These are phyloP conservation scores for Sarcophaga caerulescens DNA, from an alignment of 2,888 invertebrate species.

Conservation along the genomic window DNA sequence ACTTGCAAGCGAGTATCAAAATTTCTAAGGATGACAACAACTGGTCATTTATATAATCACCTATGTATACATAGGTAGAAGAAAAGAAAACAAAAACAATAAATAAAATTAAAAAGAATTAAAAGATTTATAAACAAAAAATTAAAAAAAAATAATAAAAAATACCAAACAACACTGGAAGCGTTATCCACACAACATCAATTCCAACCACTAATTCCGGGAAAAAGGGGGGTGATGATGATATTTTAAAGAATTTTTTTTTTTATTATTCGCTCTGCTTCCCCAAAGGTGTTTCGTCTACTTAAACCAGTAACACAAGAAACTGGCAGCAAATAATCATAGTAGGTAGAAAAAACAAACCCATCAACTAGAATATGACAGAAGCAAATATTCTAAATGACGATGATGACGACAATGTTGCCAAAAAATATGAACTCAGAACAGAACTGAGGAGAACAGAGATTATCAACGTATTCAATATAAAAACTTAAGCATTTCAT, in stretches of 20 bases:
- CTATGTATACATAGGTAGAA: conserved; percentile 31
- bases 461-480: conserved; percentile 42
- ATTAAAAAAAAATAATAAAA: conserved; percentile 17
- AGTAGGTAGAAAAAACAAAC: background rate
- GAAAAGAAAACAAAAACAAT: background rate
- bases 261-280: background rate
- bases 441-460: background rate
- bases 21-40: conserved; percentile 41
- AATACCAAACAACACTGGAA: background rate
- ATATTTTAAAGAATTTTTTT: background rate
- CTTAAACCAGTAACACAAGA: conserved; percentile 33
- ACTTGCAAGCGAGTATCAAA: conserved; percentile 16
- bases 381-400: conserved; percentile 24
- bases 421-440: conserved; percentile 33
- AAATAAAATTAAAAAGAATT: conserved; percentile 12
- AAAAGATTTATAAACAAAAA: background rate
- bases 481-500: conserved; percentile 56
- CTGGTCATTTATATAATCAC: conserved; percentile 58
- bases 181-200: background rate
- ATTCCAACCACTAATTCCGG: background rate
- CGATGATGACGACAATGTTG: conserved; percentile 13
- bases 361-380: conserved; percentile 29
- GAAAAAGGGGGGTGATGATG: background rate
- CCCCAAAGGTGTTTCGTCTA: background rate
- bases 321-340: background rate